Evolutionary conservation across 2,113 vertebrate species (phyloP).

Genomic region (Misgurnus anguillicaudatus): DNA sequence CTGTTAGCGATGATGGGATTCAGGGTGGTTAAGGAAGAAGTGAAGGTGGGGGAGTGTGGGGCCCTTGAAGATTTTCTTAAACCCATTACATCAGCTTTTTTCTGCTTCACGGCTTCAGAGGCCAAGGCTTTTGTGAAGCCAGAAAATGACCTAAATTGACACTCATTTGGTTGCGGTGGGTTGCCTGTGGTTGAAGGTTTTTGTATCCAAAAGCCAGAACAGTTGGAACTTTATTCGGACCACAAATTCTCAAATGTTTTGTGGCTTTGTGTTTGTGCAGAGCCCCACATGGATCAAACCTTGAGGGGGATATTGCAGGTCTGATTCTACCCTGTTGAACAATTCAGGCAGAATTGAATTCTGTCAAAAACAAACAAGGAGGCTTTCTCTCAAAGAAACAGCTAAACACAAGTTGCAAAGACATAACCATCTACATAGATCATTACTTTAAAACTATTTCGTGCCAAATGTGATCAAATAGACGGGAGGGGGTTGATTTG

Average conservation of each 20-base stretch:
- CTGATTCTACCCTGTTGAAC: too few species aligned
- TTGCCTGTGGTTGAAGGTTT: constrained; percentile 58
- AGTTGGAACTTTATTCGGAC: background rate
- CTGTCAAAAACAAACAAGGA: background rate
- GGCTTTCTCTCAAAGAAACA: too few species aligned
- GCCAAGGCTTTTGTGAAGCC: constrained; percentile 67
- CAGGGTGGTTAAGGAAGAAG: constrained; percentile 16
- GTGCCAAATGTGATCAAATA: too few species aligned
- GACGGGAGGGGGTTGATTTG: too few species aligned
- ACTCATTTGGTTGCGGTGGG: constrained; percentile 59
- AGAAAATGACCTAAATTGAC: constrained; percentile 78
- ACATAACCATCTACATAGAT: too few species aligned
- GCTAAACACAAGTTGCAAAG: too few species aligned
- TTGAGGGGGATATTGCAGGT: background rate
- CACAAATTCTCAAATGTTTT: background rate
- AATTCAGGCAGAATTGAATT: background rate
- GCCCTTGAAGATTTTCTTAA: constrained; percentile 75
- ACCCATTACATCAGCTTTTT: constrained; percentile 78
- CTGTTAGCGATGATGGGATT: constrained; percentile 42
- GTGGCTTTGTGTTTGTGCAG: background rate
- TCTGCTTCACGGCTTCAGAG: constrained; percentile 71
- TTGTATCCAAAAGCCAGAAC: constrained; percentile 62
- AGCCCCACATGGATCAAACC: background rate
- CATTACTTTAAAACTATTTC: too few species aligned
- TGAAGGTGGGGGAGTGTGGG: constrained; percentile 24